Conservation (phyloP, 2,888 invertebrate genomes). For the Scaptomyza reducta region DNA sequence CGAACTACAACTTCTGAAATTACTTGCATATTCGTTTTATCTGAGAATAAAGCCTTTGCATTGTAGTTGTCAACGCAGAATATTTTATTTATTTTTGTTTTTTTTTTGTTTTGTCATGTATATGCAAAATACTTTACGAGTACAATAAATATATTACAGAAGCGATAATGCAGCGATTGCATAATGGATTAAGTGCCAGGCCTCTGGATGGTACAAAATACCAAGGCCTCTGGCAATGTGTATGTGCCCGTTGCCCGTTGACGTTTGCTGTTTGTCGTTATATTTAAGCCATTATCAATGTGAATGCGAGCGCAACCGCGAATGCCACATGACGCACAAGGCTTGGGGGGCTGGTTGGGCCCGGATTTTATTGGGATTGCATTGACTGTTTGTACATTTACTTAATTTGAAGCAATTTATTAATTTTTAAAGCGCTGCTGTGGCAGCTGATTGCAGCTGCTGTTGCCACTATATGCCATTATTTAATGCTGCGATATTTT, state of each 20-base stretch:
- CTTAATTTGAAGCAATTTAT: conserved; percentile 73
- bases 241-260: conserved; percentile 26
- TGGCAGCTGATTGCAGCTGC: conserved; percentile 34
- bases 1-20: neutral
- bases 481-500: conserved; percentile 51
- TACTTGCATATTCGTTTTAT: conserved; percentile 11
- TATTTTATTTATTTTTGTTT: conserved; percentile 19
- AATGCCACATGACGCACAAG: conserved; percentile 40
- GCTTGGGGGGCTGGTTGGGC: neutral
- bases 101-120: conserved; percentile 9
- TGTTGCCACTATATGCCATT: conserved; percentile 36
- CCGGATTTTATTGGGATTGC: neutral
- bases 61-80: conserved; percentile 32
- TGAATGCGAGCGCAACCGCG: conserved; percentile 46
- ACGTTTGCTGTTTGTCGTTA: conserved; percentile 54
- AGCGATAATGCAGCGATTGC: conserved; percentile 72
- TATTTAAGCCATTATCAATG: conserved; percentile 73
- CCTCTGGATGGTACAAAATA: conserved; percentile 15
- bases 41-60: conserved; percentile 18
- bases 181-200: conserved; percentile 66
- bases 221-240: conserved; percentile 4
- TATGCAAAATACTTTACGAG: conserved; percentile 29
- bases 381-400: conserved; percentile 59
- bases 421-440: conserved; percentile 48
- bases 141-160: conserved; percentile 66